These are phyloP conservation scores for Capreolus pygargus DNA, from an alignment of 2,113 vertebrate species.

Conservation along the genomic window DNA sequence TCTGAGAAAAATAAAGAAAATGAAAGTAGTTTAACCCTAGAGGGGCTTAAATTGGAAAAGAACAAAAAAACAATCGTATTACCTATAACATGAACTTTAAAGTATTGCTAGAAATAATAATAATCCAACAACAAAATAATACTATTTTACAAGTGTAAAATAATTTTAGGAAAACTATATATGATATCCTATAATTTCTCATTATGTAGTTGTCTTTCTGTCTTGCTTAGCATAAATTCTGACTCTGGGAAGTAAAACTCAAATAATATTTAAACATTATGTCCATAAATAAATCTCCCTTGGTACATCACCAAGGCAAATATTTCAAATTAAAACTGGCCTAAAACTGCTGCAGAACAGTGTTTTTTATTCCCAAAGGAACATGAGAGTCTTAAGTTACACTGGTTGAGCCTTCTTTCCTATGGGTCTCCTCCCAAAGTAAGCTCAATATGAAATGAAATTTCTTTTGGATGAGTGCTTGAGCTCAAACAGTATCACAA, in stretches of 20 bases:
- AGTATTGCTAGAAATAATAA: background rate
- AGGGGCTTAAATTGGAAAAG: background rate
- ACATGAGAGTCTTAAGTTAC: background rate
- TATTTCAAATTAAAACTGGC: background rate
- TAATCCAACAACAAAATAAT: background rate
- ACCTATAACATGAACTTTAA: conserved; percentile 1
- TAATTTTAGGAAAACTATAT: background rate
- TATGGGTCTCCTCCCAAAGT: background rate
- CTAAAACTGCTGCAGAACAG: background rate
- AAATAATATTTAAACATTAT: conserved; percentile 13
- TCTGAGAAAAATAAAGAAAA: background rate
- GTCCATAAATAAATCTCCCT: background rate
- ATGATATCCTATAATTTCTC: background rate
- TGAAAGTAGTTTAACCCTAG: background rate
- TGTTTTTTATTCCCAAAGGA: background rate
- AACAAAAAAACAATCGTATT: background rate
- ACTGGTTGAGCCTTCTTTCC: background rate
- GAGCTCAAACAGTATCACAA: background rate
- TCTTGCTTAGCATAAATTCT: conserved; percentile 17
- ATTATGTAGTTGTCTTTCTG: background rate
- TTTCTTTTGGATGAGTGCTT: conserved; percentile 2
- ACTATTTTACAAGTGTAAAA: background rate
- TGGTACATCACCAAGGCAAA: background rate
- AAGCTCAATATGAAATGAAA: background rate
- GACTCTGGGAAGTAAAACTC: background rate